phyloP scores from a whole-genome alignment of 2,797 vertebrate species.

The Microctenopoma lineatum region DNA sequence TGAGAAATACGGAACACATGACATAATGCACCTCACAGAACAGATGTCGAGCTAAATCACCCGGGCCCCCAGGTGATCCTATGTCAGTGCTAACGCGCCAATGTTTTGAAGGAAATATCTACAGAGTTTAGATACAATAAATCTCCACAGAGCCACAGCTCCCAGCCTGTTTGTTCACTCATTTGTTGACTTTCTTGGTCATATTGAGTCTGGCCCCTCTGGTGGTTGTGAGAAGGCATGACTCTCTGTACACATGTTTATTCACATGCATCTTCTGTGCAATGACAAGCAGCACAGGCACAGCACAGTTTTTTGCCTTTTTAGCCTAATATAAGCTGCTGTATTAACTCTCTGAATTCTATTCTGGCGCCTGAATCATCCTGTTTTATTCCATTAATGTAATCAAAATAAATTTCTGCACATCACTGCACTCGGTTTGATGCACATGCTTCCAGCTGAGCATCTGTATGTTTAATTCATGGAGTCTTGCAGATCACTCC shows the following conservation, averaged over 20 bases:
- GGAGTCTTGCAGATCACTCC: slow-evolving; percentile 42
- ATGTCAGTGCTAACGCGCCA: slow-evolving; percentile 5
- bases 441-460: slow-evolving; percentile 60
- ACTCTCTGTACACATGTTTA: slow-evolving; percentile 15
- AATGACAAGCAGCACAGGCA: slow-evolving; percentile 19
- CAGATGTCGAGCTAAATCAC: slow-evolving; percentile 21
- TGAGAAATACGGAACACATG: not conserved
- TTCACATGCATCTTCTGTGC: slow-evolving; percentile 15
- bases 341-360: slow-evolving; percentile 16
- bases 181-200: not conserved
- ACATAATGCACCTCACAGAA: not conserved
- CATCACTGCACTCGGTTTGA: slow-evolving; percentile 48
- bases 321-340: slow-evolving; percentile 10
- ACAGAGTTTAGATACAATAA: not conserved
- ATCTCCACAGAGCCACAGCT: not conserved
- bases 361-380: slow-evolving; percentile 34
- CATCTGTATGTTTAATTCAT: slow-evolving; percentile 77
- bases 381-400: slow-evolving; percentile 15
- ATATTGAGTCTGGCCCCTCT: slow-evolving; percentile 5
- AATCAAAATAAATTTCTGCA: slow-evolving; percentile 52
- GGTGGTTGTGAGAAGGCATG: not conserved
- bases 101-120: not conserved
- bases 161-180: not conserved
- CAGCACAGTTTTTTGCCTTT: slow-evolving; percentile 15
- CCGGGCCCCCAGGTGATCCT: slow-evolving; percentile 2